These are phyloP conservation scores for Catharus fuscescens DNA, from an alignment of 2,113 vertebrate genomes.

Conservation along the genomic window DNA sequence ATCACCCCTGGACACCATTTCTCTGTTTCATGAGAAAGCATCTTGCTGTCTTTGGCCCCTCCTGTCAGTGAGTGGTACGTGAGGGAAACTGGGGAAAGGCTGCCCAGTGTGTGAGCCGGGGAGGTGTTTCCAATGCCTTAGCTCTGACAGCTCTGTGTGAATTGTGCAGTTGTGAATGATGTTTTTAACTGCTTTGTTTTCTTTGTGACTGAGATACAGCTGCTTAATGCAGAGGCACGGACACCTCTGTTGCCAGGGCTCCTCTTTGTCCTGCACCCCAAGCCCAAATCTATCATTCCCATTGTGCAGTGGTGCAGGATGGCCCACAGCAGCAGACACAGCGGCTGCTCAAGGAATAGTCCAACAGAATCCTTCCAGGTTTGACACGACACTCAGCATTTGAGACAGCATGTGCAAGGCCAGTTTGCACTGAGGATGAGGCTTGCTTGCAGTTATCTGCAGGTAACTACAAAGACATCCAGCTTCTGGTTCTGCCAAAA, in stretches of 20 bases:
- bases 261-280: fast-evolving
- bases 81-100: background rate
- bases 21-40: background rate
- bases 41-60: background rate
- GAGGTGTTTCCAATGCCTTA: background rate
- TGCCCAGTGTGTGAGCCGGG: background rate
- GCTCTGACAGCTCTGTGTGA: background rate
- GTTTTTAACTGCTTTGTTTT: background rate
- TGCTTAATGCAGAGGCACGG: background rate
- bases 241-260: background rate
- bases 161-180: background rate
- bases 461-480: background rate
- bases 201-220: background rate
- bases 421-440: background rate
- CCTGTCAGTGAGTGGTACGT: background rate
- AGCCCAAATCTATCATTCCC: fast-evolving
- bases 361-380: background rate
- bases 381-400: background rate
- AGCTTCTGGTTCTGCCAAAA: background rate
- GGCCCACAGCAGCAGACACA: background rate
- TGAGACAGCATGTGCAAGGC: fast-evolving
- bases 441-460: background rate
- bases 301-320: fast-evolving
- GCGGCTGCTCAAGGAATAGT: background rate
- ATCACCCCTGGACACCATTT: background rate